Conservation (phyloP, 1,140 invertebrate genomes). For the Sarcophaga bullata region DNA sequence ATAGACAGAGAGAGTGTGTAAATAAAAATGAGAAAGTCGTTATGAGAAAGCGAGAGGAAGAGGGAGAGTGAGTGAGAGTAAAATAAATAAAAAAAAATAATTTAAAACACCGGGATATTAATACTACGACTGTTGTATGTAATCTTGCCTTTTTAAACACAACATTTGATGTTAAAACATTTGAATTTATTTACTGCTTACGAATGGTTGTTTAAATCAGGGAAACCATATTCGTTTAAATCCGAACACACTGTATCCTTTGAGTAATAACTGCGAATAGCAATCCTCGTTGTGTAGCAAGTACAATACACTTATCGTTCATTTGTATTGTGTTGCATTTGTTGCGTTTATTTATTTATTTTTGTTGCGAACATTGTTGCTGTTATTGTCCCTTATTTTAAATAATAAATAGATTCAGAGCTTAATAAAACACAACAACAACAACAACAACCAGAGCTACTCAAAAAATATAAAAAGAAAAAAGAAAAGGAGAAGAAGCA, state of each 20-base stretch:
- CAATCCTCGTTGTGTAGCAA: no score
- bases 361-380: constrained; percentile 19
- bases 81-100: not conserved
- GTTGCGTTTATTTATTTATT: not conserved
- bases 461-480: no score
- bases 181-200: no score
- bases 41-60: not conserved
- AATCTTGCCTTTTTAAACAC: no score
- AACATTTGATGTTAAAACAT: no score
- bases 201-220: no score
- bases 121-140: no score
- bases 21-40: not conserved
- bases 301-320: not conserved
- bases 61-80: not conserved
- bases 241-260: no score
- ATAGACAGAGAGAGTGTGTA: not conserved
- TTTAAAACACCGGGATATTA: not conserved
- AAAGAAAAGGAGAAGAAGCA: not conserved
- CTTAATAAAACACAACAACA: not conserved
- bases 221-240: no score
- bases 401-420: constrained; percentile 15
- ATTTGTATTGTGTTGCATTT: not conserved
- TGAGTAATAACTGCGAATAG: no score
- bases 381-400: not conserved
- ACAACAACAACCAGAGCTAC: no score